phyloP scores from a whole-genome alignment of 2,888 invertebrate species.

The Formica aserva region DNA sequence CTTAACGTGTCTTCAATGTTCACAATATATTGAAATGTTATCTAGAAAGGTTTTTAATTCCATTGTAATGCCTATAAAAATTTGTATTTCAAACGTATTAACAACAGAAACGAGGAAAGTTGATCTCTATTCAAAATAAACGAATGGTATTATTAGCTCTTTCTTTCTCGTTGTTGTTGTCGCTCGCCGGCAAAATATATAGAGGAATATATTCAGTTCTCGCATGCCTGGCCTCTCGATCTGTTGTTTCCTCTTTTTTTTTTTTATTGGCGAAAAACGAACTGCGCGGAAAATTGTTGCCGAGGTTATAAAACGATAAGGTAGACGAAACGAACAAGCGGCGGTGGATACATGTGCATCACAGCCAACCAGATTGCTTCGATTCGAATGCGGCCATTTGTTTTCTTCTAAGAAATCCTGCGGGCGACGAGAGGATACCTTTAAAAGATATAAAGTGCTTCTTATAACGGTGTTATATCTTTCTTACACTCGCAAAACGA shows the following conservation, averaged over 20 bases:
- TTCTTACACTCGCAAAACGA: constrained; percentile 7
- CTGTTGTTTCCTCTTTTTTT: background rate
- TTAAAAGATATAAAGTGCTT: constrained; percentile 45
- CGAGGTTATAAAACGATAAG: constrained; percentile 22
- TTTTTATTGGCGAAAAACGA: constrained; percentile 24
- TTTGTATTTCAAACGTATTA: background rate
- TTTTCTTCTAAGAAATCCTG: constrained; percentile 40
- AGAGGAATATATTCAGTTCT: constrained; percentile 34
- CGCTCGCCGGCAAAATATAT: constrained; percentile 1
- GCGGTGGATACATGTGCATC: constrained; percentile 8
- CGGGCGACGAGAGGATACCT: constrained; percentile 21
- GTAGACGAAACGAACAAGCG: constrained; percentile 18
- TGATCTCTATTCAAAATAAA: constrained; percentile 16
- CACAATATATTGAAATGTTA: background rate
- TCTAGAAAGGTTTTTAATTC: background rate
- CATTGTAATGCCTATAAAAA: background rate
- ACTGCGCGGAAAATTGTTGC: constrained; percentile 26
- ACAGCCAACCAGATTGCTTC: constrained; percentile 1
- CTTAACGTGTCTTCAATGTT: background rate
- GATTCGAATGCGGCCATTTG: constrained; percentile 40
- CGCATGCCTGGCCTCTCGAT: constrained; percentile 3
- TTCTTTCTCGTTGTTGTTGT: constrained; percentile 16
- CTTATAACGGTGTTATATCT: constrained; percentile 31
- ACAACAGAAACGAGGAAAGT: constrained; percentile 16
- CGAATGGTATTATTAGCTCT: constrained; percentile 41